phyloP scores from a whole-genome alignment of 37 sponge, comb jelly and placozoan species.

The Mnemiopsis leidyi region DNA sequence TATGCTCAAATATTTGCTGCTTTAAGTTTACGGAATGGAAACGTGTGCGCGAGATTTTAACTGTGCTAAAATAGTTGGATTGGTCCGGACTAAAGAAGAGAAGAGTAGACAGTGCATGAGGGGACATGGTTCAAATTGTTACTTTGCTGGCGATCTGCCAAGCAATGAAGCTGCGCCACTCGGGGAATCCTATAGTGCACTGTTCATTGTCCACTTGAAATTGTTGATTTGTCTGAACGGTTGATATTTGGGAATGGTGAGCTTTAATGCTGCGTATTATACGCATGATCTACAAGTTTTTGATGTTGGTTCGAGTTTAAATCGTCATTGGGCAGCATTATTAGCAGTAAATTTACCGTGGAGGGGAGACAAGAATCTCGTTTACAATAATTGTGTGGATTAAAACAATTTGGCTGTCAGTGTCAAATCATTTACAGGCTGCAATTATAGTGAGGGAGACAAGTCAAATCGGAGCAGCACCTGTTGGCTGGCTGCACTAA shows the following conservation, averaged over 20 bases:
- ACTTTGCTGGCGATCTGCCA: neutral
- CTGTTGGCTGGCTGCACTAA: neutral
- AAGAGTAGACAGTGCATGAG: neutral
- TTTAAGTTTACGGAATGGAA: neutral
- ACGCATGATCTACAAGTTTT: neutral
- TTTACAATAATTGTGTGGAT: neutral
- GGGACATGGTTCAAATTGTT: neutral
- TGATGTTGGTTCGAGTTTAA: neutral
- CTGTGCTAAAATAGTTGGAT: neutral
- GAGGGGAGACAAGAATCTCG: neutral
- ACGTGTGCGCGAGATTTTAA: neutral
- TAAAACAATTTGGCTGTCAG: constrained; percentile 13
- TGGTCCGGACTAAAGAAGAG: neutral
- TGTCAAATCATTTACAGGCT: neutral
- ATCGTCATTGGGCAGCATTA: neutral
- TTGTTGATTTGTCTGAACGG: neutral
- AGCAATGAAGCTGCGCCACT: neutral
- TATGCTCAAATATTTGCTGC: neutral
- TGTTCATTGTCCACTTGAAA: neutral
- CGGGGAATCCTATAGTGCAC: neutral
- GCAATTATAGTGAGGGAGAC: neutral
- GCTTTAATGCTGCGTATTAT: neutral
- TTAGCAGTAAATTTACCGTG: neutral
- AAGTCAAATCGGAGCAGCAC: neutral
- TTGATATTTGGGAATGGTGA: neutral